Conservation (phyloP, 2,113 vertebrate species). For the Datnioides undecimradiatus region DNA sequence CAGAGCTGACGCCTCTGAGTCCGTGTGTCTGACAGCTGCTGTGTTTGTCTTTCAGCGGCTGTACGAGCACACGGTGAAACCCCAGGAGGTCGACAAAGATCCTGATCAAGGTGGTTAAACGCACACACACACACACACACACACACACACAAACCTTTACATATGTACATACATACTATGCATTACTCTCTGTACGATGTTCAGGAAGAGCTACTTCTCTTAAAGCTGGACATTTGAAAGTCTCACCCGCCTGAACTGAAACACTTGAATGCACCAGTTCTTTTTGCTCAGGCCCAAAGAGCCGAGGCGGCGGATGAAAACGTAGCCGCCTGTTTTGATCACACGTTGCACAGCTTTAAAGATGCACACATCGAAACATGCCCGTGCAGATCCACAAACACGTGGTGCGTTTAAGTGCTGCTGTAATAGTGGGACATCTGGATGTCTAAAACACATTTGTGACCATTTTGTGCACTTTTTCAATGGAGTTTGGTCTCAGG, state of each 20-base stretch:
- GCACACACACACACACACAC: neutral
- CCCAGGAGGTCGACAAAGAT: constrained; percentile 80
- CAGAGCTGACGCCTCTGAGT: neutral
- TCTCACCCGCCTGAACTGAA: constrained; percentile 26
- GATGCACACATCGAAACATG: too few relatives aligned
- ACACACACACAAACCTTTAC: neutral
- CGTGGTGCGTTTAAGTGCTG: too few relatives aligned
- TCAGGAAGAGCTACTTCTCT: constrained; percentile 45
- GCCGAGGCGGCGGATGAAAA: neutral
- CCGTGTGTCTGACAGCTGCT: neutral
- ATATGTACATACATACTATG: neutral
- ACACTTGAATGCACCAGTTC: neutral
- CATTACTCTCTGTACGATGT: neutral
- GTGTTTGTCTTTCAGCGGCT: constrained; percentile 82
- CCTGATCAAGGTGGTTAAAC: constrained; percentile 82
- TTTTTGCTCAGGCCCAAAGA: constrained; percentile 5
- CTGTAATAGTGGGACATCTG: too few relatives aligned
- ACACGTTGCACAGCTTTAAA: too few relatives aligned
- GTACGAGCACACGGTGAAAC: constrained; percentile 79
- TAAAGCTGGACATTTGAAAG: constrained; percentile 17
- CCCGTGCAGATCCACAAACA: too few relatives aligned
- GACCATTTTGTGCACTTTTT: too few relatives aligned
- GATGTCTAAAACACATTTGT: too few relatives aligned
- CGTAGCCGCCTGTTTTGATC: neutral
- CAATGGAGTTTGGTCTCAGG: too few relatives aligned